Evolutionary conservation across 1,140 invertebrate species (phyloP).

Genomic region (Chionoecetes opilio): DNA sequence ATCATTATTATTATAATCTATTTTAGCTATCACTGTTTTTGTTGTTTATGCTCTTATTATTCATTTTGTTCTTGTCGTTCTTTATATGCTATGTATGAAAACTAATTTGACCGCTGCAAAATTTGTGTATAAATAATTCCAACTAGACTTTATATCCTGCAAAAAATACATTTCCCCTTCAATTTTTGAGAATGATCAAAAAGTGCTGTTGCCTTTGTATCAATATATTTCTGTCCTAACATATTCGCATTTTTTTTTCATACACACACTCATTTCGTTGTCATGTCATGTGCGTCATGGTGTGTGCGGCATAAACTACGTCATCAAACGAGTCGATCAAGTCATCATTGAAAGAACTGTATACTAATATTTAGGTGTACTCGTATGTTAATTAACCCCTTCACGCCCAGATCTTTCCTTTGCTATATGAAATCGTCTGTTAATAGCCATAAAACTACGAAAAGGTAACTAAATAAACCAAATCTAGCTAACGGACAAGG

Average conservation of each 20-base stretch:
- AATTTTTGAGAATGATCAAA: too few relatives aligned
- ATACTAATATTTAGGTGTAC: too few relatives aligned
- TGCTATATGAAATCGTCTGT: too few relatives aligned
- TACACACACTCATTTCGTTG: neutral
- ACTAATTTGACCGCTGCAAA: neutral
- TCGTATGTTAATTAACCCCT: too few relatives aligned
- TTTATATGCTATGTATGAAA: neutral
- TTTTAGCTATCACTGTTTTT: neutral
- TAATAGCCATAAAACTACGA: too few relatives aligned
- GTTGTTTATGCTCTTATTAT: neutral
- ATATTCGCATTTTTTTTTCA: neutral
- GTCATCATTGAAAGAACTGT: too few relatives aligned
- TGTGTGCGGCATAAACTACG: too few relatives aligned
- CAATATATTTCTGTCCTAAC: neutral
- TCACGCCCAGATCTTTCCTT: too few relatives aligned
- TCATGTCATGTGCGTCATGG: neutral
- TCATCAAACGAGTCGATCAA: too few relatives aligned
- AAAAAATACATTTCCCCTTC: neutral
- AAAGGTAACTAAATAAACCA: too few relatives aligned
- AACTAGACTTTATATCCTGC: neutral
- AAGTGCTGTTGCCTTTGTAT: neutral
- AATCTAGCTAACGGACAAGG: too few relatives aligned
- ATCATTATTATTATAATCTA: constrained; percentile 6
- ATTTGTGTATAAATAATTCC: neutral
- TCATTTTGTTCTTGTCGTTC: neutral